Percentiles rank a stretch among this genome's conserved stretches.
Evolutionary conservation across 2,113 vertebrate species (phyloP).

Genomic region (Rhizomys pruinosus): DNA sequence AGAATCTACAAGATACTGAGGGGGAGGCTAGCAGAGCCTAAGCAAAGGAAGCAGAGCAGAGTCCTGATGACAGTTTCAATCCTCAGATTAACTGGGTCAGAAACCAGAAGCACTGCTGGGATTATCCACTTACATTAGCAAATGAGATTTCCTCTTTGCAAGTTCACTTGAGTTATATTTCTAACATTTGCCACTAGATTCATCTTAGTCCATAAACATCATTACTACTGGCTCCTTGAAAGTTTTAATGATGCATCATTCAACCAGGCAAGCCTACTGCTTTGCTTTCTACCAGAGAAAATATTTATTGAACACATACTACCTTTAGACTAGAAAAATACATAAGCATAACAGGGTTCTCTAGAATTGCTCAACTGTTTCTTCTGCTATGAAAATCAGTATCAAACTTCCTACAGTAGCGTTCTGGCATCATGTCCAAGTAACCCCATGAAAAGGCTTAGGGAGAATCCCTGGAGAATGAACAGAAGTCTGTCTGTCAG

Average conservation of each 20-base stretch:
- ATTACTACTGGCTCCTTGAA: not conserved
- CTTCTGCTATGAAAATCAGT: conserved; percentile 29
- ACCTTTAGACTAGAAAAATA: not conserved
- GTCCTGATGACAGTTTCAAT: not conserved
- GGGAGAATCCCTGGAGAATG: conserved; percentile 37
- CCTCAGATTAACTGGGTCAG: not conserved
- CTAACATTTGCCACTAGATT: not conserved
- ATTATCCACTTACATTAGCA: not conserved
- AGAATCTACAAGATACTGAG: not conserved
- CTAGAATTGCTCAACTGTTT: not conserved
- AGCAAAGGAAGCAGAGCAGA: not conserved
- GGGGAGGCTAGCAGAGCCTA: not conserved
- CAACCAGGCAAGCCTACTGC: not conserved
- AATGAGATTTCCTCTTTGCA: not conserved
- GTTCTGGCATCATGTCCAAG: conserved; percentile 9
- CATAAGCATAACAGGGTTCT: not conserved
- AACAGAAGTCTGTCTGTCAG: conserved; percentile 41
- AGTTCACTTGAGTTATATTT: conserved; percentile 35
- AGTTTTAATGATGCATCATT: not conserved
- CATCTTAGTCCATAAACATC: not conserved
- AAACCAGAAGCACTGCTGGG: not conserved
- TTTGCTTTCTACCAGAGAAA: conserved; percentile 12
- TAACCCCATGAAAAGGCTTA: conserved; percentile 3
- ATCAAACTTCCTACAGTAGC: not conserved
- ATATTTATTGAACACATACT: not conserved